Evolutionary conservation across 1,140 invertebrate species (phyloP).

Genomic region (Plectrocnemia conspersa): DNA sequence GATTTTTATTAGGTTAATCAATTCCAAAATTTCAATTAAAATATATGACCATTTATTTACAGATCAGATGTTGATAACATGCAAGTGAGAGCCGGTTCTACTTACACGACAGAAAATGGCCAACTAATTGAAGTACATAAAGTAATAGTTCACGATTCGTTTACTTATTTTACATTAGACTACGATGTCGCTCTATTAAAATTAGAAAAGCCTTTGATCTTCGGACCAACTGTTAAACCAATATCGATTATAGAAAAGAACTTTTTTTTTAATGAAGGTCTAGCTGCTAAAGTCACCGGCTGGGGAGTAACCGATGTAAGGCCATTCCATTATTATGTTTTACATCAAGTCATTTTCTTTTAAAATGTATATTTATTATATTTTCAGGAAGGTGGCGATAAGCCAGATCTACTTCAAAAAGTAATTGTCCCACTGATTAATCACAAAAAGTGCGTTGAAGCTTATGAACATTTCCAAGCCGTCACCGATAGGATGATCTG

Average conservation of each 20-base stretch:
- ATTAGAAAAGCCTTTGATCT: slow-evolving; percentile 5
- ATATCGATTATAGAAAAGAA: slow-evolving; percentile 15
- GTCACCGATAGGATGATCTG: slow-evolving; percentile 85
- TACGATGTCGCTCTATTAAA: slow-evolving; percentile 13
- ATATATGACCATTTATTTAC: too few species aligned
- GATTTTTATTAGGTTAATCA: too few species aligned
- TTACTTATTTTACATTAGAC: slow-evolving; percentile 4
- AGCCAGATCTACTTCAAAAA: not conserved
- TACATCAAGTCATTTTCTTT: not conserved
- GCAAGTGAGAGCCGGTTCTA: slow-evolving; percentile 14
- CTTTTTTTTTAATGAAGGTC: not conserved
- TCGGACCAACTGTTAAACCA: slow-evolving; percentile 4
- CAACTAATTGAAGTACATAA: not conserved
- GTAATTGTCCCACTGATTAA: slow-evolving; percentile 7
- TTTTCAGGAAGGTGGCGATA: not conserved
- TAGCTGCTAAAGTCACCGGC: slow-evolving; percentile 6
- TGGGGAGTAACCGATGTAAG: slow-evolving; percentile 11
- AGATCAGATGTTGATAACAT: slow-evolving; percentile 1
- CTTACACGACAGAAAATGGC: not conserved
- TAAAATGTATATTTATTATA: not conserved
- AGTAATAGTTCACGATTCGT: slow-evolving; percentile 6
- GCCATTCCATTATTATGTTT: not conserved
- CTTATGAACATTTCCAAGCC: slow-evolving; percentile 15
- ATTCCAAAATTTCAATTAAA: too few species aligned
- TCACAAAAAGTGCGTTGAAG: slow-evolving; percentile 1